phyloP scores from a whole-genome alignment of 2,888 invertebrate genomes.

The Resseliella maxima region DNA sequence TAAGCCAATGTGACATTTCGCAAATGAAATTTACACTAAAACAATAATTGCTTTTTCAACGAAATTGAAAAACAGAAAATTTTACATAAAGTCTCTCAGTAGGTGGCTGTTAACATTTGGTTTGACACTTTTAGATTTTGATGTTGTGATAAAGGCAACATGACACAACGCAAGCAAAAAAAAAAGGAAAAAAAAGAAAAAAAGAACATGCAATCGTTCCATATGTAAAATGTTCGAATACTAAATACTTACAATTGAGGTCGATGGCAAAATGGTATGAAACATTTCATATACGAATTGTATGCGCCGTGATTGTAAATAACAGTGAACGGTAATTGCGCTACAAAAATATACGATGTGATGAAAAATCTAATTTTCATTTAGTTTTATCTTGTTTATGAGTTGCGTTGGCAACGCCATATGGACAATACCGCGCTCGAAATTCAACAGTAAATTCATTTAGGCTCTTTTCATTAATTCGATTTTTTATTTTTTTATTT shows the following conservation, averaged over 20 bases:
- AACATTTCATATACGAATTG: neutral
- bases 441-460: neutral
- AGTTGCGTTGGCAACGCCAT: neutral
- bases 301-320: neutral
- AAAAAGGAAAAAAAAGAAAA: too few relatives aligned
- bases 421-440: neutral
- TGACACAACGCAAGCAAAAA: too few relatives aligned
- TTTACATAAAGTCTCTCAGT: constrained; percentile 8
- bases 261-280: neutral
- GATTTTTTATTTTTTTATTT: neutral
- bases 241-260: neutral
- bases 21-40: constrained; percentile 30
- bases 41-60: constrained; percentile 35
- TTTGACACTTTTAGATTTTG: constrained; percentile 45
- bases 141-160: constrained; percentile 9
- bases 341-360: neutral
- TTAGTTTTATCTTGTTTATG: constrained; percentile 21
- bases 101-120: constrained; percentile 27
- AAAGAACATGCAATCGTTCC: neutral
- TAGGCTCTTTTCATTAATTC: neutral
- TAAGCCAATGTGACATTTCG: constrained; percentile 43
- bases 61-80: neutral
- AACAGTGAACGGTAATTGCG: neutral
- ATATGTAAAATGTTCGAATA: neutral
- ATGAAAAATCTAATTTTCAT: constrained; percentile 28